A percentile compares a stretch with the other conserved stretches of the same genome.
phyloP scores from a whole-genome alignment of 2,797 vertebrate genomes.

The Sebastes dallii region DNA sequence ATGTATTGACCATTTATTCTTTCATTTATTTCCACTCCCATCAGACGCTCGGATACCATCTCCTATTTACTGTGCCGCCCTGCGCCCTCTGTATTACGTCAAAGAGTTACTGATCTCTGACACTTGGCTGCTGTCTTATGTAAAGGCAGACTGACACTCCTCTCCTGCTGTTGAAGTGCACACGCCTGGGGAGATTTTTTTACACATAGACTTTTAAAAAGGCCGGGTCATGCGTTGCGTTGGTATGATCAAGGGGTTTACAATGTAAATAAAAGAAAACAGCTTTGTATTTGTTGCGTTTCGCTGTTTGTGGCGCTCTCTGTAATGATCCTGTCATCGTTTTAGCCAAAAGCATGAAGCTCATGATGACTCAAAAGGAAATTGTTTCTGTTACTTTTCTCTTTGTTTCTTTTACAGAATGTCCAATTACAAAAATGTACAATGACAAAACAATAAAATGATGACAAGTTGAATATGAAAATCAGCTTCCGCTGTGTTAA shows the following conservation, averaged over 20 bases:
- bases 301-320: constrained; percentile 73
- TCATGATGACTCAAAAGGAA: constrained; percentile 59
- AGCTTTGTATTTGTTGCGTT: constrained; percentile 78
- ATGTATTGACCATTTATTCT: background rate
- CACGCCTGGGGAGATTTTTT: constrained; percentile 40
- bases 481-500: background rate
- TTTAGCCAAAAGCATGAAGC: constrained; percentile 81
- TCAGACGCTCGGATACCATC: background rate
- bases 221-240: constrained; percentile 24
- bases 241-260: constrained; percentile 40
- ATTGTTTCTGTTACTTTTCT: constrained; percentile 42
- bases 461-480: constrained; percentile 69
- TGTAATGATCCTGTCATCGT: constrained; percentile 72
- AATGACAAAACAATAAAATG: constrained; percentile 79
- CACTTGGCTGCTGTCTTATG: constrained; percentile 21
- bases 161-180: constrained; percentile 25
- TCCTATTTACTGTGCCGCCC: background rate
- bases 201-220: constrained; percentile 59
- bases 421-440: constrained; percentile 75
- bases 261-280: constrained; percentile 77
- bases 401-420: constrained; percentile 76
- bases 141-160: background rate
- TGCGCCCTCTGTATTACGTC: constrained; percentile 8
- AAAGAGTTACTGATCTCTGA: constrained; percentile 9
- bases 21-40: background rate